phyloP scores from a whole-genome alignment of 2,888 invertebrate genomes.

The Rhamphomyia laevipes region DNA sequence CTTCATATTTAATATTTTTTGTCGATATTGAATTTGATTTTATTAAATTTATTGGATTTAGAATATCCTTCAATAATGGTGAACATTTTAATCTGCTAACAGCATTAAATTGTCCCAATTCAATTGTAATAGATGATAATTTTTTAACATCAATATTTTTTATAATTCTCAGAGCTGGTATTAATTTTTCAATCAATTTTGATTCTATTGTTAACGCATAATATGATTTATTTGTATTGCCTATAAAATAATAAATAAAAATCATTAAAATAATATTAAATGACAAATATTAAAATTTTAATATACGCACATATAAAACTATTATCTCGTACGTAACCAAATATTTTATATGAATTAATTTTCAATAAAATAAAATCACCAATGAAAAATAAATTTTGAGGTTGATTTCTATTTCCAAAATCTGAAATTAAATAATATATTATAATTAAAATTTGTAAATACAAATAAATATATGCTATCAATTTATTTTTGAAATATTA shows the following conservation, averaged over 20 bases:
- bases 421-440: no score
- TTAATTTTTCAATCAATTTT: neutral
- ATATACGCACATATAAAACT: neutral
- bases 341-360: no score
- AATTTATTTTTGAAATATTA: no score
- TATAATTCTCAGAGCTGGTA: constrained; percentile 9
- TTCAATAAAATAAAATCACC: no score
- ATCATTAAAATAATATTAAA: neutral
- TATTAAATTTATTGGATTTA: constrained; percentile 40
- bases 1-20: constrained; percentile 20
- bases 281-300: no score
- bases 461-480: no score
- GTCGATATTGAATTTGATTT: constrained; percentile 7
- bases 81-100: constrained; percentile 48
- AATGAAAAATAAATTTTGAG: no score
- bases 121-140: constrained; percentile 30
- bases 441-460: no score
- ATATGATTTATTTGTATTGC: neutral
- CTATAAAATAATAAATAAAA: neutral
- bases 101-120: constrained; percentile 48
- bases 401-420: no score
- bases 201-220: neutral
- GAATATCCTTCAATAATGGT: constrained; percentile 45
- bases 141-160: constrained; percentile 22
- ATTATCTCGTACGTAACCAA: neutral